Evolutionary conservation across 2,113 vertebrate genomes (phyloP).

Genomic region (Peromyscus leucopus): DNA sequence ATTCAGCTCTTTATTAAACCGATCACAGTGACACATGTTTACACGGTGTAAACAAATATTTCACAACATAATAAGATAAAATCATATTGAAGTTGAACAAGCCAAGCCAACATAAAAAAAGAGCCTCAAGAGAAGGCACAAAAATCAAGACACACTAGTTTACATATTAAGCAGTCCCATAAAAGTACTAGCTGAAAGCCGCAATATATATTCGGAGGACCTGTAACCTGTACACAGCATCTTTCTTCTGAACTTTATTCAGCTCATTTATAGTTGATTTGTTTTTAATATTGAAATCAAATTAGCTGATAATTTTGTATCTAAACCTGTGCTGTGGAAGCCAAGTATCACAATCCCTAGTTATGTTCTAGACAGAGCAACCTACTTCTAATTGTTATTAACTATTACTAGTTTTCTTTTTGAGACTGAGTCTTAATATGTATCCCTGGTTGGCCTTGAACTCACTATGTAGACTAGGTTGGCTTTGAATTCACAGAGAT

Average conservation of each 20-base stretch:
- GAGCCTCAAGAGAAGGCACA: not conserved
- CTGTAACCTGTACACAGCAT: not conserved
- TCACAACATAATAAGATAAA: not conserved
- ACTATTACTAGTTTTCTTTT: not conserved
- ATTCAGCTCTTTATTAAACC: not conserved
- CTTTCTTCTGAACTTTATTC: constrained; percentile 10
- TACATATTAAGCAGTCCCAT: not conserved
- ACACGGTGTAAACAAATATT: not conserved
- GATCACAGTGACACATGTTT: not conserved
- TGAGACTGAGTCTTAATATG: not conserved
- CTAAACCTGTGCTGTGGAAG: not conserved
- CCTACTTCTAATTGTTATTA: not conserved
- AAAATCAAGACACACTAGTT: not conserved
- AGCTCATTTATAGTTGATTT: constrained; percentile 42
- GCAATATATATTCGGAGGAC: not conserved
- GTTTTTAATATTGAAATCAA: constrained; percentile 58
- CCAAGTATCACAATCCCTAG: not conserved
- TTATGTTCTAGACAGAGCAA: not conserved
- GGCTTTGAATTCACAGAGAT: not conserved
- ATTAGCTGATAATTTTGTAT: constrained; percentile 7
- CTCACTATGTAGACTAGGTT: not conserved
- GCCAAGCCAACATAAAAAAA: not conserved
- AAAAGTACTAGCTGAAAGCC: not conserved
- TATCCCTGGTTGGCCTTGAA: not conserved
- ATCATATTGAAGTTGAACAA: not conserved